Evolutionary conservation across 2,113 vertebrate species (phyloP).

Genomic region (Callospermophilus lateralis): DNA sequence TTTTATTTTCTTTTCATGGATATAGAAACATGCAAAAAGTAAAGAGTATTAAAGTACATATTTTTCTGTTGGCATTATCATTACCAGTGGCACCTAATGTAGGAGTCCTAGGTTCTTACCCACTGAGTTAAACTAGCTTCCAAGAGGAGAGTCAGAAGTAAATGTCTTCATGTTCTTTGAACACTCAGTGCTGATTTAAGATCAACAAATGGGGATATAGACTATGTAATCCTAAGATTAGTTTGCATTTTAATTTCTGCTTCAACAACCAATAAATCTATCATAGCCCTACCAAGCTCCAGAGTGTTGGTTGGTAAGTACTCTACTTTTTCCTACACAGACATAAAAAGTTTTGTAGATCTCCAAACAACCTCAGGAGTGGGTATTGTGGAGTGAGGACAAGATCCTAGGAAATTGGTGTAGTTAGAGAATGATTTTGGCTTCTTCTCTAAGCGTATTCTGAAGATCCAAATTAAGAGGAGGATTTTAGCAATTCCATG

Average conservation of each 20-base stretch:
- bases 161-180: conserved; percentile 2
- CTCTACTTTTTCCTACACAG: background rate
- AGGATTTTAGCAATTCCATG: background rate
- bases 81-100: background rate
- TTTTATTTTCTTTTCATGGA: background rate
- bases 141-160: background rate
- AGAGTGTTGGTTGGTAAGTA: background rate
- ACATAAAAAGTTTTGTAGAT: background rate
- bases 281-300: background rate
- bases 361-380: background rate
- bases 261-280: conserved; percentile 22
- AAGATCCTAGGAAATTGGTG: background rate
- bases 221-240: background rate
- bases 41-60: conserved; percentile 45
- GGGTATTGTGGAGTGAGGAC: background rate
- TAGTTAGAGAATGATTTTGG: background rate
- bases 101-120: background rate
- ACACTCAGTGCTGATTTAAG: background rate
- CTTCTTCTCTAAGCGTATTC: background rate
- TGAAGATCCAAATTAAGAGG: background rate
- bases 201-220: conserved; percentile 9
- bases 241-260: conserved; percentile 42
- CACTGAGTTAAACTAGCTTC: conserved; percentile 24
- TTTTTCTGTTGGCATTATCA: background rate
- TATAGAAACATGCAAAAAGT: background rate